Evolutionary conservation across 2,113 vertebrate genomes (phyloP), one percentile per base, ranked within the genome.

Genomic region (Heloderma charlesbogerti): DNA sequence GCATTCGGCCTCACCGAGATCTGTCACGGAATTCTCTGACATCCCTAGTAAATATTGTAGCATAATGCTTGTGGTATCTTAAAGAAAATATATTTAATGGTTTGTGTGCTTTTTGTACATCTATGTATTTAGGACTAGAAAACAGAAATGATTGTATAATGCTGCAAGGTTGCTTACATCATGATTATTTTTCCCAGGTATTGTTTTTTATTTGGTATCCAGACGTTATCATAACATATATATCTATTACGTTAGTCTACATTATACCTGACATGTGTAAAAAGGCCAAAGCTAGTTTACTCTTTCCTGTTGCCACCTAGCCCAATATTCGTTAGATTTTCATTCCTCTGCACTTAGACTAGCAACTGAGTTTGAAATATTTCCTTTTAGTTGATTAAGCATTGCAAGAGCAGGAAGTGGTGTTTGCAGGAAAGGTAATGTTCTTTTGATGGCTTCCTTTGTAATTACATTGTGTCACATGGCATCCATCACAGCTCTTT

Each of bases 351-450:
- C 6, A 34, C 22, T 78, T 74, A 91, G 82, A 77, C 87, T 71
- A 90, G 37, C 71, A 72, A 40, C 27, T 86, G 34, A 87, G 72
- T 69, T 84, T 90, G 12, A 91, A 92, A 88, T 84, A 93, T 71
- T 45, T 75, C 4, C 3, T 88, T 92, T 91, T 92, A 91, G 60
- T 81, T 91, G 82, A 91, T 91, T 67, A 91, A 22, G 1, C 54
- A 54, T 12, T 74, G 66, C 60, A n/a, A 37, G 43, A 37, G 51
- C 48, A 60, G 12, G 48, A 89, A 91, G 89, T 43, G 3, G 7
- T 78, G 48, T 85, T 87, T 95, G 66, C 40, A 72, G 40, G 84
- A 86, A 60, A 54, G 37, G 4, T 40, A 51, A 51, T 66, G 31
- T 20, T 91, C 18, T 83, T 91, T 75, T 80, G 82, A 75, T 92